Evolutionary conservation across 2,888 invertebrate species (phyloP).

Genomic region (Zele albiditarsus): DNA sequence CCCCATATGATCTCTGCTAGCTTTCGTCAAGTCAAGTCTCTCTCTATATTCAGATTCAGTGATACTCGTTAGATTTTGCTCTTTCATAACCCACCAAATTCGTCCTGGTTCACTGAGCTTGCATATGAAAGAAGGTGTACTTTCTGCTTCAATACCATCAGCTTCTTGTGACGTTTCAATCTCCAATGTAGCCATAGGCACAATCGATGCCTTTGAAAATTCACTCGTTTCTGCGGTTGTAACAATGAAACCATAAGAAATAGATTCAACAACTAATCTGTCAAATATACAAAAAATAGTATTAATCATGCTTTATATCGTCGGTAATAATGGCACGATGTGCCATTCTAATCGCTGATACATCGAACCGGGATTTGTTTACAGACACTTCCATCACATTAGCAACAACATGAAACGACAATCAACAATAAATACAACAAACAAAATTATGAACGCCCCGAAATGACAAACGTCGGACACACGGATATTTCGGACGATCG

Average conservation of each 20-base stretch:
- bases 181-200: constrained; percentile 52
- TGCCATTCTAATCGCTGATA: constrained; percentile 21
- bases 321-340: constrained; percentile 20
- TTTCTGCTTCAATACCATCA: constrained; percentile 67
- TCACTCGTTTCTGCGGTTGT: constrained; percentile 25
- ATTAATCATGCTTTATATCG: background rate
- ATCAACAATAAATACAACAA: background rate
- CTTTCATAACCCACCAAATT: constrained; percentile 78
- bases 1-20: constrained; percentile 77
- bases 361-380: constrained; percentile 26
- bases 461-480: constrained; percentile 36
- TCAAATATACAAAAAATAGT: background rate
- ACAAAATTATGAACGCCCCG: background rate
- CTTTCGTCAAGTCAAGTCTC: constrained; percentile 75
- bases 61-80: constrained; percentile 74
- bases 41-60: constrained; percentile 65
- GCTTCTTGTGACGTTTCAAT: constrained; percentile 65
- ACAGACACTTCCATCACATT: background rate
- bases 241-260: constrained; percentile 26
- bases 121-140: constrained; percentile 74
- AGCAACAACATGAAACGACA: constrained; percentile 27
- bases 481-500: constrained; percentile 22
- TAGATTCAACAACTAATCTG: constrained; percentile 11
- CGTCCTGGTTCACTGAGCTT: constrained; percentile 74
- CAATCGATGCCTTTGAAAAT: constrained; percentile 8